These are phyloP conservation scores for Channa striata DNA, from an alignment of 2,797 vertebrate genomes.

Conservation along the genomic window DNA sequence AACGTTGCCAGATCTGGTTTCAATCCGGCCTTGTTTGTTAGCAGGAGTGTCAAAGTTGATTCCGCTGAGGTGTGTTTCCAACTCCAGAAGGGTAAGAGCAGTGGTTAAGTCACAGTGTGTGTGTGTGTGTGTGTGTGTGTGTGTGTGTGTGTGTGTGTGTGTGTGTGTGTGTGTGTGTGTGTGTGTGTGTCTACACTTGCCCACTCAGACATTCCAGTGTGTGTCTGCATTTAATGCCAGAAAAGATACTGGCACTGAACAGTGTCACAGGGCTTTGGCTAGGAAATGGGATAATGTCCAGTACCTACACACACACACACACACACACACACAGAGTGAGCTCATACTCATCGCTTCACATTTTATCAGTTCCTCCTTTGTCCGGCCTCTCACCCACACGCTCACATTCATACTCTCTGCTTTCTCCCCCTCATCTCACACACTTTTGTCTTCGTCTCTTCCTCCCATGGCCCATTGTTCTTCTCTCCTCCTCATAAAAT, in stretches of 20 bases:
- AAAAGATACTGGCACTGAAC: not conserved
- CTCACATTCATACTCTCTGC: constrained; percentile 20
- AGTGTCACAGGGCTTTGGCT: too few relatives aligned
- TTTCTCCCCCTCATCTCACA: constrained; percentile 16
- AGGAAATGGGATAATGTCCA: too few relatives aligned
- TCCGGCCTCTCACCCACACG: constrained; percentile 36
- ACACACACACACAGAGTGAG: not conserved
- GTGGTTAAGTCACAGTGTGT: too few relatives aligned
- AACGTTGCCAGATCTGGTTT: too few relatives aligned
- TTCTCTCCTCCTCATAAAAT: not conserved
- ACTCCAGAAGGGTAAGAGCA: too few relatives aligned
- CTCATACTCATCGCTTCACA: constrained; percentile 19
- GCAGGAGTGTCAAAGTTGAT: too few relatives aligned
- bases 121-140: too few relatives aligned
- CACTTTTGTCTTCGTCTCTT: constrained; percentile 1
- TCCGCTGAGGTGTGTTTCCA: too few relatives aligned
- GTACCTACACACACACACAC: not conserved
- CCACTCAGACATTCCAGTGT: not conserved
- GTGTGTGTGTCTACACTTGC: not conserved
- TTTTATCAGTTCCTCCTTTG: constrained; percentile 55
- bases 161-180: too few relatives aligned
- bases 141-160: not conserved
- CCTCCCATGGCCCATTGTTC: not conserved
- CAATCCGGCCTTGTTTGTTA: too few relatives aligned
- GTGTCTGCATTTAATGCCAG: not conserved